Evolutionary conservation across 2,797 vertebrate genomes (phyloP).

Genomic region (Lacerta viridis): DNA sequence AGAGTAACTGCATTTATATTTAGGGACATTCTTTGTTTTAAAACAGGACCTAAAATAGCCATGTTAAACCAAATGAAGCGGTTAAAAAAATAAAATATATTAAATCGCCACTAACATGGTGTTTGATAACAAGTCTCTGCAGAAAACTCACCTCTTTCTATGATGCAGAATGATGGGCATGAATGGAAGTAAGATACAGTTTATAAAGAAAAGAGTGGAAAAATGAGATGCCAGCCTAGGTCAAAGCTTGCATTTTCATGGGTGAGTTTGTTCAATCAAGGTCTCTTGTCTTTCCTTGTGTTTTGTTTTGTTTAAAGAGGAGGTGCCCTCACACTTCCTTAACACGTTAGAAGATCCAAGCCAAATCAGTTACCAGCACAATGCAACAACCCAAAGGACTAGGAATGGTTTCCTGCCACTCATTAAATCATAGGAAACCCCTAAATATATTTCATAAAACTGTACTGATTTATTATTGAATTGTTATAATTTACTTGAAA

Average conservation of each 20-base stretch:
- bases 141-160: background rate
- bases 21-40: conserved; percentile 33
- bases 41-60: conserved; percentile 20
- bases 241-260: conserved; percentile 15
- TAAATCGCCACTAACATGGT: background rate
- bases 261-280: conserved; percentile 44
- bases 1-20: background rate
- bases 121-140: background rate
- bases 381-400: conserved; percentile 28
- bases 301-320: conserved; percentile 2
- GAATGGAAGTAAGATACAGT: conserved; percentile 19
- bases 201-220: conserved; percentile 34
- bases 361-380: conserved; percentile 9
- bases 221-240: conserved; percentile 25
- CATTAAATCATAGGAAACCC: conserved; percentile 29
- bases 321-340: conserved; percentile 37
- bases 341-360: conserved; percentile 40
- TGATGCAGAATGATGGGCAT: conserved; percentile 32
- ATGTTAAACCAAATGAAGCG: background rate
- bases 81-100: background rate
- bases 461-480: conserved; percentile 8
- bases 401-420: background rate
- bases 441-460: background rate
- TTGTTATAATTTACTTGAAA: conserved; percentile 24
- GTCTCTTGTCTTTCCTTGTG: conserved; percentile 46